Evolutionary conservation across 2,888 invertebrate species (phyloP).

Genomic region (Lacanobia oleracea): DNA sequence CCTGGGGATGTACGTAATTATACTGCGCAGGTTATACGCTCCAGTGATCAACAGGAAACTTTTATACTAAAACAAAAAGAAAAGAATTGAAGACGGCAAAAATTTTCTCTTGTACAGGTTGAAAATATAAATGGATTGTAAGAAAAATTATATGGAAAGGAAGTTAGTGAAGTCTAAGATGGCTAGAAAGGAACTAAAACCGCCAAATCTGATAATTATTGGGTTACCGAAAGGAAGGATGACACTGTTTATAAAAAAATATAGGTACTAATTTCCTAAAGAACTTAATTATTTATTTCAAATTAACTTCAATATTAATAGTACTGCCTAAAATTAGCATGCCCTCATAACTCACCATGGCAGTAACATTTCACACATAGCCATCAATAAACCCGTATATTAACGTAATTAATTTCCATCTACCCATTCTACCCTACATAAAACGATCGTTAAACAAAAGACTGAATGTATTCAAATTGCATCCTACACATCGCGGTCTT

Average conservation of each 20-base stretch:
- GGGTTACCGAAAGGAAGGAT: too few species aligned
- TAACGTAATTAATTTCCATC: slow-evolving; percentile 37
- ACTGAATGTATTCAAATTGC: slow-evolving; percentile 60
- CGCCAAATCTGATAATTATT: too few species aligned
- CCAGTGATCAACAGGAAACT: slow-evolving; percentile 21
- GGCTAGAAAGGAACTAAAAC: not conserved
- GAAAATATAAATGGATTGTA: not conserved
- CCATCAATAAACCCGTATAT: slow-evolving; percentile 17
- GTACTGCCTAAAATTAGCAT: not conserved
- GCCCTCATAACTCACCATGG: not conserved
- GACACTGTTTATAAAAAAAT: not conserved
- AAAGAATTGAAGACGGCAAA: slow-evolving; percentile 13
- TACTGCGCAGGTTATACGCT: slow-evolving; percentile 26
- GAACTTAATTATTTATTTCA: not conserved
- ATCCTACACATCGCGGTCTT: slow-evolving; percentile 47
- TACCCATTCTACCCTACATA: slow-evolving; percentile 37
- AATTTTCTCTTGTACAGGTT: not conserved
- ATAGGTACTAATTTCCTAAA: not conserved
- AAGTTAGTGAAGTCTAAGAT: not conserved
- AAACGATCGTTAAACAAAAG: slow-evolving; percentile 45
- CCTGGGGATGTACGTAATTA: slow-evolving; percentile 36
- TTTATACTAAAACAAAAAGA: slow-evolving; percentile 27
- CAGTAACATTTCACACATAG: slow-evolving; percentile 12
- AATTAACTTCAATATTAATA: not conserved
- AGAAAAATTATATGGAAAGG: not conserved